Evolutionary conservation across 1,140 invertebrate genomes (phyloP).

Genomic region (Macrobrachium rosenbergii): DNA sequence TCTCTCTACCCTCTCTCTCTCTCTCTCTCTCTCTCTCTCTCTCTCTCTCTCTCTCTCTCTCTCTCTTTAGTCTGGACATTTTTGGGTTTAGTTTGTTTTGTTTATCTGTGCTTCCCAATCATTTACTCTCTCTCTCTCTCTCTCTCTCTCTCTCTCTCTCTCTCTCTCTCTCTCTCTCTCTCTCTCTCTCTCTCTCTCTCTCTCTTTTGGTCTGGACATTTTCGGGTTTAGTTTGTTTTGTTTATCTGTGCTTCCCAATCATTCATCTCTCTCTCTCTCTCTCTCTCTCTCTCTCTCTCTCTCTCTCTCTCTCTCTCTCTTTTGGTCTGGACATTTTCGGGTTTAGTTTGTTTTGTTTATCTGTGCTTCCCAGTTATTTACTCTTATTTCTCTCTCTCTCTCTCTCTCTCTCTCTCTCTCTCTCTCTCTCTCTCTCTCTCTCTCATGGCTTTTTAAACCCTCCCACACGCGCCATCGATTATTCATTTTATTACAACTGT

Average conservation of each 20-base stretch:
- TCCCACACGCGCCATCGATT: no score
- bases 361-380: background rate
- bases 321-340: background rate
- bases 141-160: constrained; percentile 13
- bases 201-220: constrained; percentile 6
- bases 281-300: constrained; percentile 9
- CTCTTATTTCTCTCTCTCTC: constrained; percentile 38
- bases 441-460: no score
- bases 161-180: constrained; percentile 21
- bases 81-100: background rate
- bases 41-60: no score
- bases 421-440: constrained; percentile 38
- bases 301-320: background rate
- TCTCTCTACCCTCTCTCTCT: no score
- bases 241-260: constrained; percentile 5
- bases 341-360: background rate
- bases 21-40: no score
- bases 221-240: constrained; percentile 2
- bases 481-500: no score
- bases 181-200: constrained; percentile 14
- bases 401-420: constrained; percentile 37
- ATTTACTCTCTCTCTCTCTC: background rate
- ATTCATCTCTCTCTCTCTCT: background rate
- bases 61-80: no score
- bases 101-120: background rate